Conservation (phyloP, 2,113 vertebrate species). For the Glareola pratincola region DNA sequence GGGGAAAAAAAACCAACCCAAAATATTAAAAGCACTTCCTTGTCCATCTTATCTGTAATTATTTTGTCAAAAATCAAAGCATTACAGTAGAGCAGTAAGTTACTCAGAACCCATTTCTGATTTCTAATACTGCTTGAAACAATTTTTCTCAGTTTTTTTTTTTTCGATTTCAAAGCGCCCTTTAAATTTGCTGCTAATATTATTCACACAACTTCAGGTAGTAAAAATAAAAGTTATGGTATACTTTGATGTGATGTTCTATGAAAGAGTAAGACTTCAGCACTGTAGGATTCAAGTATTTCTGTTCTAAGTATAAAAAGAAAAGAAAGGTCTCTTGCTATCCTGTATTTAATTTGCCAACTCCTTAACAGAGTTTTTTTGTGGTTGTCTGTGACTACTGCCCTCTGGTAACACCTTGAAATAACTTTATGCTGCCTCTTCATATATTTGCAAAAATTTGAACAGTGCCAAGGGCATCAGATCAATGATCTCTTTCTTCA, state of each 20-base stretch:
- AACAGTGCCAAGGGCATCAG: background rate
- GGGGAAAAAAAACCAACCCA: background rate
- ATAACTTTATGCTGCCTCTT: background rate
- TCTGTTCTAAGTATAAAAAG: background rate
- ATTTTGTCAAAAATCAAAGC: background rate
- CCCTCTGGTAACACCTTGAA: background rate
- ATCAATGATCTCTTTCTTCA: background rate
- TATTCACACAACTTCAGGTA: background rate
- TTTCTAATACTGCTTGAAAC: background rate
- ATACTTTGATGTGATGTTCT: background rate
- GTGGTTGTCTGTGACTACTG: background rate
- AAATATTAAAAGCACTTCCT: background rate
- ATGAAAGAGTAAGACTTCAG: background rate
- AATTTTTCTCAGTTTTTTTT: background rate
- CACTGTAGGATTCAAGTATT: background rate
- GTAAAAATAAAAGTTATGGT: background rate
- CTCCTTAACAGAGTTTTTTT: background rate
- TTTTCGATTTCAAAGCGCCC: background rate
- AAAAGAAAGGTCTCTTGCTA: background rate
- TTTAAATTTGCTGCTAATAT: background rate
- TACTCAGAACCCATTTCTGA: background rate
- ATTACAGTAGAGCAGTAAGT: background rate
- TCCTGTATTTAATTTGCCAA: background rate
- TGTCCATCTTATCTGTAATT: background rate
- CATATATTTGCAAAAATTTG: background rate